A percentile compares a stretch with the other conserved stretches of the same genome.
Evolutionary conservation across 2,888 invertebrate species (phyloP).

Genomic region (Omphaloscelis lunosa): DNA sequence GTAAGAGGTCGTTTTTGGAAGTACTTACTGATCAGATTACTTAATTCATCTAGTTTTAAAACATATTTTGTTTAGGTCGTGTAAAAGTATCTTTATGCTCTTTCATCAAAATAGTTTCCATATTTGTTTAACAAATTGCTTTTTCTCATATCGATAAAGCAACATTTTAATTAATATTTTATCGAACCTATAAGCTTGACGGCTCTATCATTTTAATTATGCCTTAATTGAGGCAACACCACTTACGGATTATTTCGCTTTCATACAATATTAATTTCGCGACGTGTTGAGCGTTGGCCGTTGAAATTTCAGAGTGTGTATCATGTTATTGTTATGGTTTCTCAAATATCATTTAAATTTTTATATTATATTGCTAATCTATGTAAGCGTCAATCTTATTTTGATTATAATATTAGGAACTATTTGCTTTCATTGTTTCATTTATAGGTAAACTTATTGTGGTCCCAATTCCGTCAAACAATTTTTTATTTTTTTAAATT

Average conservation of each 20-base stretch:
- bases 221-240: constrained; percentile 38
- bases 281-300: constrained; percentile 7
- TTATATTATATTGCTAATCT: not conserved
- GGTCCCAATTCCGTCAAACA: too few relatives aligned
- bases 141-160: constrained; percentile 19
- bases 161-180: constrained; percentile 52
- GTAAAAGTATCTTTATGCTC: not conserved
- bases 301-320: constrained; percentile 18
- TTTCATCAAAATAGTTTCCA: not conserved
- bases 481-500: not conserved
- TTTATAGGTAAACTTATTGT: not conserved
- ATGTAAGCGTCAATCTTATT: not conserved
- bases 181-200: constrained; percentile 32
- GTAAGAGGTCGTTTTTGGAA: not conserved
- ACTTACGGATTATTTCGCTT: constrained; percentile 39
- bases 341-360: not conserved
- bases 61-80: not conserved
- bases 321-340: constrained; percentile 6
- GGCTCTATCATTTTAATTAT: constrained; percentile 45
- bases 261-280: constrained; percentile 40
- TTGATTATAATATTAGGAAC: too few relatives aligned
- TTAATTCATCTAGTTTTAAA: not conserved
- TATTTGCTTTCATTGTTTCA: not conserved
- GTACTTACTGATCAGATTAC: not conserved
- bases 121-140: constrained; percentile 25